phyloP scores from a whole-genome alignment of 2,888 invertebrate species.

The Sarcophaga carnaria region DNA sequence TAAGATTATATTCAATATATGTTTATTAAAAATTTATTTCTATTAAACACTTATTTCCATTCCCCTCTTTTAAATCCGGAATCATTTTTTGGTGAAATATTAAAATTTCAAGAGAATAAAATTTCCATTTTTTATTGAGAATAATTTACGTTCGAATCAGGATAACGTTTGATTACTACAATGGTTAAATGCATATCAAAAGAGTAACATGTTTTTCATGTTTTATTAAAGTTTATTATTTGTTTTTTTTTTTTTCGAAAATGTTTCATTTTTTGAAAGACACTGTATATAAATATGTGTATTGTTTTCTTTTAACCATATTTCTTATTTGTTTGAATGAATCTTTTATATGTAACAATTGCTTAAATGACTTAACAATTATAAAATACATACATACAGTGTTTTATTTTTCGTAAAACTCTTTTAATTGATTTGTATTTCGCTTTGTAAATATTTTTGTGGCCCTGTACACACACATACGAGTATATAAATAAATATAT shows the following conservation, averaged over 20 bases:
- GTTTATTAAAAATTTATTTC: too few species aligned
- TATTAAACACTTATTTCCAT: too few species aligned
- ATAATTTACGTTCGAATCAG: too few species aligned
- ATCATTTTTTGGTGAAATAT: too few species aligned
- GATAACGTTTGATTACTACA: too few species aligned
- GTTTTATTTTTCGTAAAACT: slow-evolving; percentile 28
- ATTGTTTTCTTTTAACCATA: slow-evolving; percentile 12
- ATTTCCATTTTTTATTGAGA: too few species aligned
- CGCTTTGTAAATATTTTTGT: not conserved
- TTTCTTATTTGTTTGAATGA: slow-evolving; percentile 18
- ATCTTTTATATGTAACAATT: slow-evolving; percentile 33
- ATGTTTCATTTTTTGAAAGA: not conserved
- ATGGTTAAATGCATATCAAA: not conserved
- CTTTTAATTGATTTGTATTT: slow-evolving; percentile 28
- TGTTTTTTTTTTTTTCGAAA: too few species aligned
- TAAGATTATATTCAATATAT: too few species aligned
- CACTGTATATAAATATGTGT: not conserved
- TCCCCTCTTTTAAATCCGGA: too few species aligned
- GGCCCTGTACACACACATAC: not conserved
- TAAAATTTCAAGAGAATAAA: too few species aligned
- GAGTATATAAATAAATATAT: not conserved
- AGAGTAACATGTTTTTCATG: not conserved
- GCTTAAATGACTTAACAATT: slow-evolving; percentile 33
- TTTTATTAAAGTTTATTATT: too few species aligned
- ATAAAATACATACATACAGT: slow-evolving; percentile 12